phyloP scores from a whole-genome alignment of 2,888 invertebrate genomes.

The Aporophyla nigra region DNA sequence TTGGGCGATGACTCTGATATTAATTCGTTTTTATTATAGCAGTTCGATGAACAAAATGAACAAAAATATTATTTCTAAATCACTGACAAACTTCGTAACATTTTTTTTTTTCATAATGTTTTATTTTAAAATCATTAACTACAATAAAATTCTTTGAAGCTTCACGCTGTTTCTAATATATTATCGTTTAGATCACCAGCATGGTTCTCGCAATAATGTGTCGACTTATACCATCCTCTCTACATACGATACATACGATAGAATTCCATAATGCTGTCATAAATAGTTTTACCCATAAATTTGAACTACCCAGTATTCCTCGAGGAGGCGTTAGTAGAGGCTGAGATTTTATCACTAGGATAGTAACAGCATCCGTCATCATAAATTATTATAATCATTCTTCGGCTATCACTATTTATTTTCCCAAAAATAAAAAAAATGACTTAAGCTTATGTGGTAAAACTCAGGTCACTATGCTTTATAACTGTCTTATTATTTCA shows the following conservation, averaged over 20 bases:
- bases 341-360: neutral
- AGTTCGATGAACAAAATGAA: conserved; percentile 12
- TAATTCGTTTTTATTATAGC: conserved; percentile 19
- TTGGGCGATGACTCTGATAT: conserved; percentile 11
- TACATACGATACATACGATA: too few relatives aligned
- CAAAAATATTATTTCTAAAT: conserved; percentile 15
- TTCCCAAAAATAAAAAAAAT: neutral
- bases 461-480: too few relatives aligned
- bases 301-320: neutral
- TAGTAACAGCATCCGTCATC: neutral
- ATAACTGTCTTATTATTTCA: too few relatives aligned
- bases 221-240: neutral
- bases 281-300: too few relatives aligned
- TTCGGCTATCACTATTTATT: neutral
- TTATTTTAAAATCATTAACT: neutral
- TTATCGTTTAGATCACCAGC: too few relatives aligned
- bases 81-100: neutral
- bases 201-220: neutral
- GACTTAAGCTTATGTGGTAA: neutral
- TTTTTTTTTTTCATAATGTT: neutral
- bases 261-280: too few relatives aligned
- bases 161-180: neutral
- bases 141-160: neutral
- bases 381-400: neutral
- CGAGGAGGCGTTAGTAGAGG: neutral